Evolutionary conservation across 2,113 vertebrate species (phyloP).

Genomic region (Tonatia bakeri): DNA sequence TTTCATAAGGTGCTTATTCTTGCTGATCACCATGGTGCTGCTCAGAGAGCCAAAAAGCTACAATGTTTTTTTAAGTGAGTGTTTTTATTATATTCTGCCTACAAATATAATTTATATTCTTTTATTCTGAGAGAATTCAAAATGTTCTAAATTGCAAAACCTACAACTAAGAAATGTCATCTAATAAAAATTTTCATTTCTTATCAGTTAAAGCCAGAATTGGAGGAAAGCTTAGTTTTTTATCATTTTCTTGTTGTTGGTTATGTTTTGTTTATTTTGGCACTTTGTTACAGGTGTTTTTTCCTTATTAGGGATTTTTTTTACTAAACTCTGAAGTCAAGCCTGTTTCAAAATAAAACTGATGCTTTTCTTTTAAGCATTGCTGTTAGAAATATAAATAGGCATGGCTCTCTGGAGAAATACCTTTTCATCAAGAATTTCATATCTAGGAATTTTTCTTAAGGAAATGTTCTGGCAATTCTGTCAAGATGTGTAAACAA

Average conservation of each 20-base stretch:
- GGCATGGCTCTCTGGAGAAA: neutral
- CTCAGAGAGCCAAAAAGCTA: neutral
- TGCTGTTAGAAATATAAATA: neutral
- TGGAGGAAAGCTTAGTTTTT: neutral
- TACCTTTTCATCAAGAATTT: neutral
- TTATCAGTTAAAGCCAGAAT: constrained; percentile 20
- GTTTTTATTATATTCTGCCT: constrained; percentile 47
- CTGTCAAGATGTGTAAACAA: neutral
- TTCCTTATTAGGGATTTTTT: neutral
- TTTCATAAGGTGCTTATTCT: neutral
- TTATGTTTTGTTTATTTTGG: neutral
- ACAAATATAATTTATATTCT: constrained; percentile 49
- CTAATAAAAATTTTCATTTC: neutral
- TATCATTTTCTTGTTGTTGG: neutral
- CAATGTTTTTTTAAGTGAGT: constrained; percentile 39
- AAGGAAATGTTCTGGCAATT: neutral
- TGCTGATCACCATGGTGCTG: neutral
- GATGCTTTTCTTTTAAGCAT: neutral
- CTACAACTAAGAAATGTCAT: neutral
- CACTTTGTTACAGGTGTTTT: neutral
- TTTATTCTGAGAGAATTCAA: neutral
- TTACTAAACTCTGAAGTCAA: neutral
- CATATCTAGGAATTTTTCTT: neutral
- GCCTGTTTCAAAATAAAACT: constrained; percentile 21
- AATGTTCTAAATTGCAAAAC: neutral